These are phyloP conservation scores for Leptinotarsa juncta DNA, from an alignment of 2,888 invertebrate genomes.

Conservation along the genomic window DNA sequence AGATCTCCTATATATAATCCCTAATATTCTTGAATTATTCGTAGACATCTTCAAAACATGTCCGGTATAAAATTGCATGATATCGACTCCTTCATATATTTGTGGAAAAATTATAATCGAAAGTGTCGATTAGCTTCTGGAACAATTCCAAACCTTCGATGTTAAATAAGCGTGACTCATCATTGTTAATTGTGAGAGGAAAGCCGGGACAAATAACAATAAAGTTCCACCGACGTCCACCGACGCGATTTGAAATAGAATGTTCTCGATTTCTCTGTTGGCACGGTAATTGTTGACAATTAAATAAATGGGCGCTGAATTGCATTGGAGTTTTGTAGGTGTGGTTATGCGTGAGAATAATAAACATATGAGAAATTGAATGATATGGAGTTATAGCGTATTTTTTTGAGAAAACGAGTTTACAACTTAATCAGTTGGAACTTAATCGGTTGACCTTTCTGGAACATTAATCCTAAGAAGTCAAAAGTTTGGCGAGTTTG, in stretches of 20 bases:
- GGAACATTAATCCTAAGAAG: too few species aligned
- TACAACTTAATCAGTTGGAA: too few species aligned
- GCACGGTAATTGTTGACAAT: conserved; percentile 12
- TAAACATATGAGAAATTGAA: background rate
- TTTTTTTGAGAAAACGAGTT: too few species aligned
- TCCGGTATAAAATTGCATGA: background rate
- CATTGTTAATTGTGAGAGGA: conserved; percentile 13
- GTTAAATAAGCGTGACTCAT: conserved; percentile 20
- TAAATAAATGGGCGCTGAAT: background rate
- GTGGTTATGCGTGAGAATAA: background rate
- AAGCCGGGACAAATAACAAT: conserved; percentile 15
- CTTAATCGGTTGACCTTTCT: too few species aligned
- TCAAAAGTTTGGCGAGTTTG: too few species aligned
- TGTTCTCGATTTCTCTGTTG: conserved; percentile 8
- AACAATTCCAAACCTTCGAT: conserved; percentile 2
- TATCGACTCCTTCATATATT: background rate
- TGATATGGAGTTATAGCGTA: background rate
- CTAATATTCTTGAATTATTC: too few species aligned
- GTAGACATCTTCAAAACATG: too few species aligned
- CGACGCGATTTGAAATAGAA: conserved; percentile 16
- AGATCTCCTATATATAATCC: too few species aligned
- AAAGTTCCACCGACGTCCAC: conserved; percentile 13
- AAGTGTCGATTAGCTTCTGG: conserved; percentile 4
- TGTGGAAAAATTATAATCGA: background rate
- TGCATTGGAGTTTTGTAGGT: background rate